Base-by-base conservation (phyloP, 2,113 vertebrate genomes). In the Odontophorus gujanensis region DNA sequence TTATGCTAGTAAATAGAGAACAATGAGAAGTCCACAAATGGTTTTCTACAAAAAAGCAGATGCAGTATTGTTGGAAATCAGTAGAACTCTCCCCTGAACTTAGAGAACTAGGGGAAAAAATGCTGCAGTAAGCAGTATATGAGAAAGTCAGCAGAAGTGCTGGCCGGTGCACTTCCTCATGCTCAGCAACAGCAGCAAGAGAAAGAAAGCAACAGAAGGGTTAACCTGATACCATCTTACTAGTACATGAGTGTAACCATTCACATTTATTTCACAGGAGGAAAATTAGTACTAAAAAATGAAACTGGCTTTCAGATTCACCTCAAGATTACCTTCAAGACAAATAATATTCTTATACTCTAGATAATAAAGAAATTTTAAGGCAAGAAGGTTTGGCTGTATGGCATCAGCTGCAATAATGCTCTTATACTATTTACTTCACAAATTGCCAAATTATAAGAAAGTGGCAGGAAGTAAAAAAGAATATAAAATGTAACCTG, bases 51-150 rank as follows among this genome's bases (percentile, higher is more conserved):
- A 53, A 40, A 51, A 85, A 85, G 24, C 1, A 80, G 30, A 42
- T 15, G 24, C n/a, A 61, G 25, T 28, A 14, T 7, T 10, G n/a
- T 24, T 47, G 67, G 28, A 25, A 40, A 40, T 18, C 32, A 38
- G 22, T 13, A 59, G 22, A 59, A 13, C 30, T 34, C 55, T 40
- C 5, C 15, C 40, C 16, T 34, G 30, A 34, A 62, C 42, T 63
- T 0, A 0, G 28, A 55, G 45, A 47, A 38, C 11, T 1, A 0
- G 55, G 28, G 53, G 7, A 63, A 25, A 77, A 78, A 50, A 48
- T 10, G 58, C 48, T 71, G 1, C 0, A 43, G 40, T 7, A 71
- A 13, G 30, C 42, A 48, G 13, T 36, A 63, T 16, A 11, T 22
- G 24, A 75, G 26, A 40, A 61, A 75, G n/a, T 53, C 69, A 34